phyloP scores from a whole-genome alignment of 2,113 vertebrate species.

The Balaenoptera acutorostrata region DNA sequence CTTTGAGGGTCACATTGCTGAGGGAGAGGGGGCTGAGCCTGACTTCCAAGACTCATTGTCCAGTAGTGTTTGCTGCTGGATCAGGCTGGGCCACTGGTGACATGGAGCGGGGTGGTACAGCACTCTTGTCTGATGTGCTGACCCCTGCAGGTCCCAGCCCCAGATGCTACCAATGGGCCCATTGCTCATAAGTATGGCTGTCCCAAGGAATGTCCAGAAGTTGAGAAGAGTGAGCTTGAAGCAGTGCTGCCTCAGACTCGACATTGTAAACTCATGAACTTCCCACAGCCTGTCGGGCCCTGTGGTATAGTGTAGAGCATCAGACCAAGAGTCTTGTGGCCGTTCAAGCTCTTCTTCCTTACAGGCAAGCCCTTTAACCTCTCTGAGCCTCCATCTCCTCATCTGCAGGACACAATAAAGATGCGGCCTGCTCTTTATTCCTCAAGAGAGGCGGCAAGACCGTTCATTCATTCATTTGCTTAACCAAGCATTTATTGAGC shows the following conservation, averaged over 20 bases:
- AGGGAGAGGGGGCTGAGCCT: not conserved
- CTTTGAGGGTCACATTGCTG: not conserved
- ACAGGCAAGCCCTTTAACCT: too few relatives aligned
- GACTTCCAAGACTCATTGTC: not conserved
- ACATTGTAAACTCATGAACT: not conserved
- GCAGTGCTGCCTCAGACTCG: not conserved
- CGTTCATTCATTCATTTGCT: not conserved
- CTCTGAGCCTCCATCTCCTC: not conserved
- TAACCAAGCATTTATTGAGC: not conserved
- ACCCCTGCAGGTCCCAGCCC: not conserved
- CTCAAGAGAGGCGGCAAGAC: not conserved
- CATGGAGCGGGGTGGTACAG: rapidly evolving
- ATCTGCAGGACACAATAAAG: not conserved
- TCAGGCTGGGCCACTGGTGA: not conserved
- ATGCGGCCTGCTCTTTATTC: not conserved
- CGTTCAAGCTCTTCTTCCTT: not conserved
- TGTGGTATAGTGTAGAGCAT: not conserved
- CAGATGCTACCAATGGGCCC: not conserved
- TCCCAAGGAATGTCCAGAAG: not conserved
- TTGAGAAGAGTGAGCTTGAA: not conserved
- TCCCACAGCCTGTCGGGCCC: rapidly evolving
- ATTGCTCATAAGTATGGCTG: not conserved
- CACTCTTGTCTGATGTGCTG: not conserved
- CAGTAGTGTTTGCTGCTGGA: not conserved
- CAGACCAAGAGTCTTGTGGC: not conserved